These are phyloP conservation scores for Archips xylosteana DNA, from an alignment of 2,888 invertebrate species.

Conservation along the genomic window DNA sequence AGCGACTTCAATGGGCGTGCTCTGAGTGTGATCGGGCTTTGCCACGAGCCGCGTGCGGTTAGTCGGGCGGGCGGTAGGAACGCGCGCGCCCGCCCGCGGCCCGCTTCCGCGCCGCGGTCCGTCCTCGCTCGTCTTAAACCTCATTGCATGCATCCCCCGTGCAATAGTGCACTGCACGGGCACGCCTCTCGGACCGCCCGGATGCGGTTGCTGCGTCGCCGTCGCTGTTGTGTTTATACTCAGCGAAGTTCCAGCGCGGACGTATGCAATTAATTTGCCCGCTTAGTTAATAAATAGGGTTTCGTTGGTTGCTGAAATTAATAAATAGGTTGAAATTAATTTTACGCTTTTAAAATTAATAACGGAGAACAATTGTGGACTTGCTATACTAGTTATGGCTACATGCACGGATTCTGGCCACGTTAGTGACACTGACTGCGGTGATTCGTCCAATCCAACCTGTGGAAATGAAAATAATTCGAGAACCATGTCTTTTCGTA, in stretches of 20 bases:
- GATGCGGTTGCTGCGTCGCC: constrained; percentile 47
- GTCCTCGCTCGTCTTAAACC: constrained; percentile 37
- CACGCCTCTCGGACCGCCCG: constrained; percentile 60
- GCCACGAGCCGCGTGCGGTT: constrained; percentile 49
- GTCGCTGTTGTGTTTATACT: constrained; percentile 55
- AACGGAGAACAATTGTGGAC: background rate
- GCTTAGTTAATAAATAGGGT: constrained; percentile 13
- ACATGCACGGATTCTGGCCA: constrained; percentile 41
- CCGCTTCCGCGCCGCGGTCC: constrained; percentile 46
- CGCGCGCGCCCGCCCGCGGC: constrained; percentile 59
- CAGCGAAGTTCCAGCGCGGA: constrained; percentile 57
- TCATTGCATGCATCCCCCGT: constrained; percentile 56
- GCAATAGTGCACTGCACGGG: constrained; percentile 49
- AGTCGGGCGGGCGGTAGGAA: constrained; percentile 65
- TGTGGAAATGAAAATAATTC: constrained; percentile 38
- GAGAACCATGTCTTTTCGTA: constrained; percentile 45
- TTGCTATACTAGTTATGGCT: constrained; percentile 11
- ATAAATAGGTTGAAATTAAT: background rate
- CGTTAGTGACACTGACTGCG: constrained; percentile 44
- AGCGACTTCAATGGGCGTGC: constrained; percentile 54
- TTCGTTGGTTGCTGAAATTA: background rate
- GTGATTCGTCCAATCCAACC: constrained; percentile 36
- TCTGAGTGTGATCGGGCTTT: constrained; percentile 27
- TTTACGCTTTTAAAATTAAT: background rate
- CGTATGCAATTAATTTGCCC: constrained; percentile 43